phyloP scores from a whole-genome alignment of 2,113 vertebrate species.

The mouse (Mus musculus) region GRCm39 chr12:99234501-99235000 shows the following conservation, averaged over 20 bases:
- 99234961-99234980: fast-evolving
- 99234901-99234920: not conserved
- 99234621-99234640: too few relatives aligned
- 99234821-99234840: not conserved
- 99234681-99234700: not conserved
- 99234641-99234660: not conserved
- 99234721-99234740: not conserved
- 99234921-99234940: not conserved
- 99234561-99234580: not conserved
- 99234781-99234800: too few relatives aligned
- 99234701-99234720: not conserved
- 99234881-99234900: not conserved
- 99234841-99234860: not conserved
- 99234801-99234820: not conserved
- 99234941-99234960: not conserved
- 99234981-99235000: fast-evolving
- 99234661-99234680: not conserved
- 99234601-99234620: not conserved
- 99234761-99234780: not conserved
- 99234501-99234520: not conserved
- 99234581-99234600: not conserved
- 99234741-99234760: not conserved
- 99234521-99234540: not conserved
- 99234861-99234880: not conserved
- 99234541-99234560: not conserved